A percentile compares a stretch with the other conserved stretches of the same genome.
These are phyloP conservation scores for Pentamera pediparva DNA, from an alignment of 53 echinoderm and acorn worm genomes.

Conservation along the genomic window DNA sequence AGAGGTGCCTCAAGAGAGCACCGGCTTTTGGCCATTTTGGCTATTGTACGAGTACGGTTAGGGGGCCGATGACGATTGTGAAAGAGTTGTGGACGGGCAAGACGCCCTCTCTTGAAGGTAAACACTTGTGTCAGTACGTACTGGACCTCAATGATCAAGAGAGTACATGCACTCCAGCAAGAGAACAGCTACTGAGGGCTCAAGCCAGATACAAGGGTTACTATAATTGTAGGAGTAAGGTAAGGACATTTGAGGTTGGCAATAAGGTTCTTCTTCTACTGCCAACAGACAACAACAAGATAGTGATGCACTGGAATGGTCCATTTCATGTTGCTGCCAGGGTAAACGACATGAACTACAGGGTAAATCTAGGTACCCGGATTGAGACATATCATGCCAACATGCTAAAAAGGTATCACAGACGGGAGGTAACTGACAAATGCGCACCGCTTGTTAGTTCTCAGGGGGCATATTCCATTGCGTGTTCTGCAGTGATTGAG, in stretches of 20 bases:
- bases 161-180: too few species aligned
- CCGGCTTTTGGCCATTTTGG: conserved; percentile 26
- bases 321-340: not conserved
- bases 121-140: too few species aligned
- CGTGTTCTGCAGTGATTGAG: conserved; percentile 11
- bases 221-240: not conserved
- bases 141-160: too few species aligned
- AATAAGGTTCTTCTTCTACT: not conserved
- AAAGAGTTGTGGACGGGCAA: too few species aligned
- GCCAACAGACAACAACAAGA: not conserved
- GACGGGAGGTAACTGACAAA: not conserved
- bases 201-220: not conserved
- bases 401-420: not conserved
- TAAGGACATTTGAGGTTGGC: not conserved
- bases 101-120: too few species aligned
- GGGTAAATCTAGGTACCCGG: not conserved
- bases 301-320: conserved; percentile 19
- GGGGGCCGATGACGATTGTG: too few species aligned
- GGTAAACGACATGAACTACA: conserved; percentile 2
- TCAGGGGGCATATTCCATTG: not conserved
- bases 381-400: conserved; percentile 2
- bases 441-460: not conserved
- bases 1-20: too few species aligned
- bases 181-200: not conserved
- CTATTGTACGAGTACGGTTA: too few species aligned